Percentiles rank a stretch among this genome's conserved stretches.
phyloP scores from a whole-genome alignment of 2,113 vertebrate species.

The Poeciliopsis prolifica region DNA sequence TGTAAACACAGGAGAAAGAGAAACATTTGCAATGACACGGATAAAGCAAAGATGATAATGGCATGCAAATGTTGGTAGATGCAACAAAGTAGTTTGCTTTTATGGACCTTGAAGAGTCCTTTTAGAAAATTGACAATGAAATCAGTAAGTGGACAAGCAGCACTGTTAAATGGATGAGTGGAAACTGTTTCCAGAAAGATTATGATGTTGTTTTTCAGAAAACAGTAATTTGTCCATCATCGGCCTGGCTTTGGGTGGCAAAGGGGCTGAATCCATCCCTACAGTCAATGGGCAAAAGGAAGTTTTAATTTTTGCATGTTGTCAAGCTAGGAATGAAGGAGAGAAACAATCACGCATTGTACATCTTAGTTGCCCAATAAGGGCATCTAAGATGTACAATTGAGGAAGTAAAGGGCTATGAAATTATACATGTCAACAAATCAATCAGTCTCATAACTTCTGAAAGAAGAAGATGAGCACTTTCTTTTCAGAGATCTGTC shows the following conservation, averaged over 20 bases:
- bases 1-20: conserved; percentile 79
- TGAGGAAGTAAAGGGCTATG: neutral
- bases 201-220: neutral
- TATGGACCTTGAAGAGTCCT: conserved; percentile 72
- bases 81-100: conserved; percentile 69
- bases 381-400: neutral
- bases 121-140: conserved; percentile 49
- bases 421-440: neutral
- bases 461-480: neutral
- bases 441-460: neutral
- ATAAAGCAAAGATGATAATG: conserved; percentile 79
- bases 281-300: neutral
- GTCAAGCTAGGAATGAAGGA: neutral
- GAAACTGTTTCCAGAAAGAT: neutral
- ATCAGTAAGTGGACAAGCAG: conserved; percentile 13
- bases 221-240: neutral
- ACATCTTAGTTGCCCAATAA: neutral
- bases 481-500: neutral
- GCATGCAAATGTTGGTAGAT: conserved; percentile 78
- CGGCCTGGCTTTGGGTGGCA: no score
- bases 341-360: neutral
- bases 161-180: neutral
- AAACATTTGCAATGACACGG: conserved; percentile 78
- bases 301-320: neutral
- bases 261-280: neutral